Percentiles rank a stretch among this genome's conserved stretches.
phyloP scores from a whole-genome alignment of 2,113 vertebrate genomes.

The Trichechus manatus region DNA sequence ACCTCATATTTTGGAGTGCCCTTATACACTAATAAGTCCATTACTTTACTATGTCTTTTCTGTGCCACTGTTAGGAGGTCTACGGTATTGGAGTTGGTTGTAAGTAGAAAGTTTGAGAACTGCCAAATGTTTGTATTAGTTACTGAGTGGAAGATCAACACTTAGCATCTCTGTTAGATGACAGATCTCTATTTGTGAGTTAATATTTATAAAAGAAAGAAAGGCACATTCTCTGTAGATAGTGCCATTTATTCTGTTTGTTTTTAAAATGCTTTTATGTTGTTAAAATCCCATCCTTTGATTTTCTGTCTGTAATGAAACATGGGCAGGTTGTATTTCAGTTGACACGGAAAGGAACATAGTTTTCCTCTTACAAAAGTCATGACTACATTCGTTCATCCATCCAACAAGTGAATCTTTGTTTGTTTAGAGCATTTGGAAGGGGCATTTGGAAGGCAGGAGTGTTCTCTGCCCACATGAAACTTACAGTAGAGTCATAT shows the following conservation, averaged over 20 bases:
- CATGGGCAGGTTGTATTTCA: constrained; percentile 42
- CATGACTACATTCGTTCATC: neutral
- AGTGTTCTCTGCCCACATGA: neutral
- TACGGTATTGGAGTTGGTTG: fast-evolving
- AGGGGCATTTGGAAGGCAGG: neutral
- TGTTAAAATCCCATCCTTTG: constrained; percentile 51
- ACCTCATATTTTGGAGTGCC: too few relatives aligned
- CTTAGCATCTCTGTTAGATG: neutral
- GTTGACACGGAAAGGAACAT: neutral
- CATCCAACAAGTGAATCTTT: neutral
- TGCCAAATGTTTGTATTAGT: neutral
- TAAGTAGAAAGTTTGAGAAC: neutral
- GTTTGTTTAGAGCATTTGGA: neutral
- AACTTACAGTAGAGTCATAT: neutral
- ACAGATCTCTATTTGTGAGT: constrained; percentile 2
- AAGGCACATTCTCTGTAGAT: neutral
- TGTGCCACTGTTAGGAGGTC: neutral
- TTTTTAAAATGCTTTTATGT: constrained; percentile 4
- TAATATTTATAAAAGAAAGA: neutral
- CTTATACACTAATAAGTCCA: too few relatives aligned
- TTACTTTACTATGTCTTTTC: neutral
- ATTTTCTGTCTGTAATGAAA: constrained; percentile 28
- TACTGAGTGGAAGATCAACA: neutral
- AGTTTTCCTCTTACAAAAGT: neutral
- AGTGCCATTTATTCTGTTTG: neutral